Conservation (phyloP, 1,140 invertebrate species). For the Pomacea maculata region DNA sequence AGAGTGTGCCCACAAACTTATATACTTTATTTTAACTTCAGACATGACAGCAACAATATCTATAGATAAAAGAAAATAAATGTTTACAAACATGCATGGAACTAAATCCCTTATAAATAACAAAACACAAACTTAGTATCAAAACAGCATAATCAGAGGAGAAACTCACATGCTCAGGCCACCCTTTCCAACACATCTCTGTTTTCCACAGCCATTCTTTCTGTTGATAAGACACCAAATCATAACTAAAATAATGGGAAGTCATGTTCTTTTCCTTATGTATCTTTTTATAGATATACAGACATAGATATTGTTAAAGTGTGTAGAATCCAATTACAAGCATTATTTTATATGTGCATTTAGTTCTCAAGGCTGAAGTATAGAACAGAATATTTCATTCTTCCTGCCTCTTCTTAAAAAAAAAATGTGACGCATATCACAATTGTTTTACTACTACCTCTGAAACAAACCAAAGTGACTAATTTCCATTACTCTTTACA, state of each 20-base stretch:
- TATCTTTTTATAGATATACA: no score
- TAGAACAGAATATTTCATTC: no score
- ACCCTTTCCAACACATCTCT: conserved; percentile 86
- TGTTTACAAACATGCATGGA: neutral
- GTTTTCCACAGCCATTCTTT: conserved; percentile 96
- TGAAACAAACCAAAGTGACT: no score
- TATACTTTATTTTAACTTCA: neutral
- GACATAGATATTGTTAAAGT: no score
- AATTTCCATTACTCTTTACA: no score
- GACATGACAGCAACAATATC: neutral
- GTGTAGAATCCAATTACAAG: no score
- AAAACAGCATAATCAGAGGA: conserved; percentile 4
- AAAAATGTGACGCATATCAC: no score
- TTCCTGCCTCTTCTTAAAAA: no score
- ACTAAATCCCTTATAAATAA: neutral
- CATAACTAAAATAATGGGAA: neutral
- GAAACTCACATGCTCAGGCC: conserved; percentile 63
- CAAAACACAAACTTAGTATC: neutral
- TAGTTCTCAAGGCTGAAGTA: no score
- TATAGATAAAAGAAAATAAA: neutral
- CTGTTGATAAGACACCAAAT: conserved; percentile 40
- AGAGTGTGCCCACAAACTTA: neutral
- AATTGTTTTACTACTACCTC: no score
- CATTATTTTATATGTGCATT: no score
- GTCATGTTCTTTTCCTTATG: no score